phyloP scores from a whole-genome alignment of 2,888 invertebrate species.

The Xylocampa areola region DNA sequence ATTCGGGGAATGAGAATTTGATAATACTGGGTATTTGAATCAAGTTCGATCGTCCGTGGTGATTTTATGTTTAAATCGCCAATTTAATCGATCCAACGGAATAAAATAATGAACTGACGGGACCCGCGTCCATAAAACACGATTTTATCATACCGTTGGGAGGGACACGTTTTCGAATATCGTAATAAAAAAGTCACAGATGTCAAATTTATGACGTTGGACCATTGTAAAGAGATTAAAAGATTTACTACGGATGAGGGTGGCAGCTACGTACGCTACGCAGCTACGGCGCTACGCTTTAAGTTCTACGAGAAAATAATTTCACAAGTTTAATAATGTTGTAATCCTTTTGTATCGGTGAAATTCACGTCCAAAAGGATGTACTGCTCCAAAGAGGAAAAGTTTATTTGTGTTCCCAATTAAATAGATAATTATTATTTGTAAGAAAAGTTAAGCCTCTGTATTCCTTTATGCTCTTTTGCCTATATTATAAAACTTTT shows the following conservation, averaged over 20 bases:
- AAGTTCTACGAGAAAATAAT: conserved; percentile 72
- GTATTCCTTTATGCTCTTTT: background rate
- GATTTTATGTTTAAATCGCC: conserved; percentile 66
- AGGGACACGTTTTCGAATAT: conserved; percentile 88
- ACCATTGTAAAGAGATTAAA: conserved; percentile 89
- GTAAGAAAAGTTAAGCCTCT: background rate
- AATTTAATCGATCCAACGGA: conserved; percentile 83
- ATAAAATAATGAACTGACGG: conserved; percentile 87
- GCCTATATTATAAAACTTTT: too few relatives aligned
- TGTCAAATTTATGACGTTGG: conserved; percentile 89
- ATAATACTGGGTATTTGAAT: conserved; percentile 45
- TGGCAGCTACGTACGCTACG: conserved; percentile 65
- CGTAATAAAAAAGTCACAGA: conserved; percentile 90
- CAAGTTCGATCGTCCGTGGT: conserved; percentile 51
- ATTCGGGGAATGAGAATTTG: conserved; percentile 26
- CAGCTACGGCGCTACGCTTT: conserved; percentile 66
- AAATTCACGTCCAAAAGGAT: conserved; percentile 47
- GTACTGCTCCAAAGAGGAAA: conserved; percentile 22
- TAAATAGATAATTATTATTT: conserved; percentile 13
- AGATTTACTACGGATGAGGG: conserved; percentile 84
- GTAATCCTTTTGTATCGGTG: conserved; percentile 70
- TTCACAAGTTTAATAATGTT: conserved; percentile 74
- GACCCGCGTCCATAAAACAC: conserved; percentile 84
- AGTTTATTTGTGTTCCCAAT: conserved; percentile 18
- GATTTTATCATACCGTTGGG: conserved; percentile 88